A percentile compares a stretch with the other conserved stretches of the same genome.
Evolutionary conservation across 2,113 vertebrate genomes (phyloP).

Genomic region (Lota lota): DNA sequence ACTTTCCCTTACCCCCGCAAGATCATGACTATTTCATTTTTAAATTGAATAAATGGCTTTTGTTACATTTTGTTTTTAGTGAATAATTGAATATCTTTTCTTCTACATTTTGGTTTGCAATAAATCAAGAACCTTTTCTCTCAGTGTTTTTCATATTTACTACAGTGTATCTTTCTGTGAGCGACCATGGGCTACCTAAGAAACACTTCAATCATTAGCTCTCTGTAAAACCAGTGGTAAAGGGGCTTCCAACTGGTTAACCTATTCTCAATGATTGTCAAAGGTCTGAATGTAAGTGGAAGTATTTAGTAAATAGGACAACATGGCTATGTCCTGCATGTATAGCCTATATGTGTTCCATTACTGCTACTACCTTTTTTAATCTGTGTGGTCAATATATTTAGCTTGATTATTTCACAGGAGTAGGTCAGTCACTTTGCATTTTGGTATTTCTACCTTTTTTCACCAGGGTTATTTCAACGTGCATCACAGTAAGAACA

Average conservation of each 20-base stretch:
- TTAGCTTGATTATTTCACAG: not conserved
- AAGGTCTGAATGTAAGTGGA: constrained; percentile 4
- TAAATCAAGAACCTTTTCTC: too few relatives aligned
- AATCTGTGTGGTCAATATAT: not conserved
- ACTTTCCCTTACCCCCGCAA: not conserved
- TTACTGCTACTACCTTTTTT: constrained; percentile 1
- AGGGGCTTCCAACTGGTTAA: constrained; percentile 6
- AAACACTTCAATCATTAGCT: constrained; percentile 5
- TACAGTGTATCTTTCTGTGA: too few relatives aligned
- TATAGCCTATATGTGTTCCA: not conserved
- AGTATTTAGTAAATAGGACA: constrained; percentile 2
- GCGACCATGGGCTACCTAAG: not conserved
- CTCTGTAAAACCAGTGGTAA: constrained; percentile 10
- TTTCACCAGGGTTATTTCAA: not conserved
- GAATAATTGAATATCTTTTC: too few relatives aligned
- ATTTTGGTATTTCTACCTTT: too few relatives aligned
- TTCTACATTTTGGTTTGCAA: too few relatives aligned
- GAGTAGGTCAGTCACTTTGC: too few relatives aligned
- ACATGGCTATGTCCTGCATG: constrained; percentile 7
- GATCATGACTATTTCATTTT: not conserved
- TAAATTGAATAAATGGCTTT: not conserved
- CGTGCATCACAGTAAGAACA: not conserved
- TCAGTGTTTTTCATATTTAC: too few relatives aligned
- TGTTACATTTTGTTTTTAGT: too few relatives aligned
- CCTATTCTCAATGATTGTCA: not conserved